Evolutionary conservation across 2,888 invertebrate genomes (phyloP).

Genomic region (Drosophila greeni): DNA sequence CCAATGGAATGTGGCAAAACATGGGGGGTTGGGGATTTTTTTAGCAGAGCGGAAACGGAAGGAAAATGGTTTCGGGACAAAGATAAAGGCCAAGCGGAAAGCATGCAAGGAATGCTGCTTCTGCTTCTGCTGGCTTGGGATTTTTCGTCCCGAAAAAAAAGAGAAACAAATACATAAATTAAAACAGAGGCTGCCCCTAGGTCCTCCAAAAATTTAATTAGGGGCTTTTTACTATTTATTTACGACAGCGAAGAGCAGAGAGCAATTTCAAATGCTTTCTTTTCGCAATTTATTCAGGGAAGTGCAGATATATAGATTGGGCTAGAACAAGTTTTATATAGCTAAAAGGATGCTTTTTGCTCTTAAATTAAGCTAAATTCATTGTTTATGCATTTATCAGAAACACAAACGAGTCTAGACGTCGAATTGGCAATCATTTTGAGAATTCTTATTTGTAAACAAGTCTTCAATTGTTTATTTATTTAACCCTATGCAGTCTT

Average conservation of each 20-base stretch:
- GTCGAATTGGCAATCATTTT: background rate
- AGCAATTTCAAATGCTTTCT: background rate
- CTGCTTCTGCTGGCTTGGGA: conserved; percentile 6
- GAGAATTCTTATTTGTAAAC: background rate
- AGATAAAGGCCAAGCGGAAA: conserved; percentile 48
- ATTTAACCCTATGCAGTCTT: background rate
- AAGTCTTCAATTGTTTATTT: conserved; percentile 5
- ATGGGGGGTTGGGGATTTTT: conserved; percentile 6
- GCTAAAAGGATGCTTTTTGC: background rate
- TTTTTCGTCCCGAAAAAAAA: conserved; percentile 4
- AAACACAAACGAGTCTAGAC: background rate
- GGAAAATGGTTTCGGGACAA: conserved; percentile 7
- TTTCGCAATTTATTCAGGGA: background rate
- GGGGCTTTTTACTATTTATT: conserved; percentile 8
- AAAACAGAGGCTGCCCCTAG: conserved; percentile 9
- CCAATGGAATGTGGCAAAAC: conserved; percentile 57
- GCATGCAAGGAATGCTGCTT: conserved; percentile 53
- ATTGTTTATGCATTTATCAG: conserved; percentile 1
- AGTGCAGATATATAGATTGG: background rate
- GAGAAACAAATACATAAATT: conserved; percentile 25
- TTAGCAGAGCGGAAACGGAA: conserved; percentile 5
- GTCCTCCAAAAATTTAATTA: conserved; percentile 13
- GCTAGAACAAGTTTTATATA: background rate
- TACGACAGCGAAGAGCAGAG: background rate
- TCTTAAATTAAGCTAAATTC: too few relatives aligned